These are phyloP conservation scores for Hypomesus transpacificus DNA, from an alignment of 2,113 vertebrate genomes.

Conservation along the genomic window DNA sequence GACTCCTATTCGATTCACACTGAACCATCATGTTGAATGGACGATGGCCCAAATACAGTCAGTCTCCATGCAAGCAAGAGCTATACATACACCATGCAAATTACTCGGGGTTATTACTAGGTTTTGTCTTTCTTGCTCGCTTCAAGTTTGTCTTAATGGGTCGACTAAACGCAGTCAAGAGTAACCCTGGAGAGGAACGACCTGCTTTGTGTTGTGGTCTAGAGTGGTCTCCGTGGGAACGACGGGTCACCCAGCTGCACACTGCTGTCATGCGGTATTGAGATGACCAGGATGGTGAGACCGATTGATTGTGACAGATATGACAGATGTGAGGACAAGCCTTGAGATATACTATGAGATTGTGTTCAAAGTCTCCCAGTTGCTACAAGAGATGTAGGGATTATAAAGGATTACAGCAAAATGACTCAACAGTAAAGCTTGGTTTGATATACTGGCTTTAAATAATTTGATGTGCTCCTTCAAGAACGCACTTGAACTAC, in stretches of 20 bases:
- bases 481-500: neutral
- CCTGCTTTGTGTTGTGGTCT: neutral
- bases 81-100: constrained; percentile 65
- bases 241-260: neutral
- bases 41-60: constrained; percentile 31
- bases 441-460: constrained; percentile 15
- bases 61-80: constrained; percentile 65
- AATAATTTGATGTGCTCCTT: constrained; percentile 27
- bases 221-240: neutral
- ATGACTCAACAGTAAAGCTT: constrained; percentile 9
- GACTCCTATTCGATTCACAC: constrained; percentile 16
- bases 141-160: constrained; percentile 19
- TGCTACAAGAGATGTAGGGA: constrained; percentile 11
- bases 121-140: constrained; percentile 17
- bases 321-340: constrained; percentile 2
- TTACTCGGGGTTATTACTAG: constrained; percentile 31
- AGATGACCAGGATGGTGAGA: constrained; percentile 14
- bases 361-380: constrained; percentile 1
- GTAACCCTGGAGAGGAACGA: constrained; percentile 45
- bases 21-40: constrained; percentile 21
- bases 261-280: constrained; percentile 24
- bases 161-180: constrained; percentile 17
- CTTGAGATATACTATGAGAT: constrained; percentile 4
- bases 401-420: constrained; percentile 20
- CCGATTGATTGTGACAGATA: constrained; percentile 10